Evolutionary conservation across 2,113 vertebrate genomes (phyloP).

Genomic region (Catagonus wagneri): DNA sequence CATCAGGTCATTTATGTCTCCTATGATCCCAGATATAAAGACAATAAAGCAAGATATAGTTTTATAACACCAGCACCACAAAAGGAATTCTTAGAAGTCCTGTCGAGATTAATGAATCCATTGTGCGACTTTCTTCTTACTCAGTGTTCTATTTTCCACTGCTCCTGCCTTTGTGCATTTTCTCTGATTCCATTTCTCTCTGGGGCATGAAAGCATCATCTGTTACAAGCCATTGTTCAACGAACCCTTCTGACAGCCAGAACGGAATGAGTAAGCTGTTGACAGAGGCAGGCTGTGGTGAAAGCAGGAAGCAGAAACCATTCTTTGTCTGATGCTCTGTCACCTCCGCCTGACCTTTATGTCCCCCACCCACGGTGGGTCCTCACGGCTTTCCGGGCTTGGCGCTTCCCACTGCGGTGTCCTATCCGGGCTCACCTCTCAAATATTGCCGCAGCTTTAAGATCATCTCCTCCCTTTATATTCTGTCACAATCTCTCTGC

Average conservation of each 20-base stretch:
- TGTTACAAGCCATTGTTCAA: slow-evolving; percentile 1
- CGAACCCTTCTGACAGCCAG: background rate
- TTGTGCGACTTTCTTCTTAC: background rate
- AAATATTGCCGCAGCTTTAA: background rate
- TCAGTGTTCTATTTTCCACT: background rate
- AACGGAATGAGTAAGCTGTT: background rate
- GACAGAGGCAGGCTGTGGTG: background rate
- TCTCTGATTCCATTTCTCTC: background rate
- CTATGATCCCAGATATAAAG: background rate
- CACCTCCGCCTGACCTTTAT: background rate
- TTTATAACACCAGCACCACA: background rate
- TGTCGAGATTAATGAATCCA: background rate
- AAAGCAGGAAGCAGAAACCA: background rate
- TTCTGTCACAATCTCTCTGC: background rate
- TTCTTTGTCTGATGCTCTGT: background rate
- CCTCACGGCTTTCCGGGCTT: background rate
- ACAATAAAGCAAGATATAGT: background rate
- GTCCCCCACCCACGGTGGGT: fast-evolving
- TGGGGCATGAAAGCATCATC: background rate
- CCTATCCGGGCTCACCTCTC: background rate
- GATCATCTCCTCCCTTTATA: background rate
- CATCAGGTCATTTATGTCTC: background rate
- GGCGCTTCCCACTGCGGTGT: background rate
- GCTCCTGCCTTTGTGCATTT: background rate
- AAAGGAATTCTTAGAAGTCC: background rate